These are phyloP conservation scores for Bombus difficillimus DNA, from an alignment of 1,140 invertebrate genomes.

Conservation along the genomic window DNA sequence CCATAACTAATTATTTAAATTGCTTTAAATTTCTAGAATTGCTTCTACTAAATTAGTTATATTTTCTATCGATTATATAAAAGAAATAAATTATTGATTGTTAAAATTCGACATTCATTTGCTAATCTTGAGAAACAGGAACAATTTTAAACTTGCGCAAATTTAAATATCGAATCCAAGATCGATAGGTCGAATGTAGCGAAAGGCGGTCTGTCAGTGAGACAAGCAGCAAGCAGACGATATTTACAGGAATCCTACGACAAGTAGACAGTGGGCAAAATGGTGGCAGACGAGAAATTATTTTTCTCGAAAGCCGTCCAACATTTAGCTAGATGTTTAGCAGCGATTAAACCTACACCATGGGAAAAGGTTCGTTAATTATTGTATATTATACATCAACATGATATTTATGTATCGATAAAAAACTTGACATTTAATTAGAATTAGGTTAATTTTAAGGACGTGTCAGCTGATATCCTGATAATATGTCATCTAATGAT, in stretches of 20 bases:
- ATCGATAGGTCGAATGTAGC: conserved; percentile 26
- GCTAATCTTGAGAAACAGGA: neutral
- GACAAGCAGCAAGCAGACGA: conserved; percentile 42
- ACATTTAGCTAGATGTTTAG: conserved; percentile 93
- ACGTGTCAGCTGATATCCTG: conserved; percentile 56
- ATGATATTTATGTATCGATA: neutral
- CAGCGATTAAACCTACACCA: conserved; percentile 91
- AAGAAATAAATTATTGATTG: neutral
- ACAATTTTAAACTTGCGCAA: neutral
- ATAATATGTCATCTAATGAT: conserved; percentile 52
- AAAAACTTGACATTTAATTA: conserved; percentile 23
- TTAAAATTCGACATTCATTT: neutral
- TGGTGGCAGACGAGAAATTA: conserved; percentile 87
- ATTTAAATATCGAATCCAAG: neutral
- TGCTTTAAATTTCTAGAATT: neutral
- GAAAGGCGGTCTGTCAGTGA: conserved; percentile 14
- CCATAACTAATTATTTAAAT: neutral
- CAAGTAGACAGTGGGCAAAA: conserved; percentile 57
- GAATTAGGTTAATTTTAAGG: conserved; percentile 43
- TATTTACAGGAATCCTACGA: conserved; percentile 1
- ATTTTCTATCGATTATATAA: neutral
- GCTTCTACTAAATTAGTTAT: neutral
- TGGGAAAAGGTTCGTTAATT: conserved; percentile 91
- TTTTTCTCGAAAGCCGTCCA: conserved; percentile 95
- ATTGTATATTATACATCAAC: neutral